These are phyloP conservation scores for Phalacrocorax carbo DNA, from an alignment of 2,113 vertebrate species.

Conservation along the genomic window DNA sequence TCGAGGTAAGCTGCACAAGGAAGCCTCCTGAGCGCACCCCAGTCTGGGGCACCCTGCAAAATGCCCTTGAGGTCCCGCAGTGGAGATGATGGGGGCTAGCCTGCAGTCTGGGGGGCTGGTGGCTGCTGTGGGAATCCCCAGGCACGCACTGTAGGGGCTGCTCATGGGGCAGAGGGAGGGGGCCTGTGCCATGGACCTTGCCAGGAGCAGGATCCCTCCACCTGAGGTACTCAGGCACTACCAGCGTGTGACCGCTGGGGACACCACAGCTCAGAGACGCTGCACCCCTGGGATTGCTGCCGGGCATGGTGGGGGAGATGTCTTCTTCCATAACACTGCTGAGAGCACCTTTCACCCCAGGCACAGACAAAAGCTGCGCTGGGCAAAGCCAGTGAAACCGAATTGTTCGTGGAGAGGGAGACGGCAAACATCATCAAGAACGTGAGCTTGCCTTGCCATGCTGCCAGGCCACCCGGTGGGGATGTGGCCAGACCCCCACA, in stretches of 20 bases:
- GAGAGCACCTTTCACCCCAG: slow-evolving; percentile 49
- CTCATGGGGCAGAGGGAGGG: neutral
- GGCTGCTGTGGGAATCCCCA: neutral
- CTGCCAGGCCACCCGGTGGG: fast-evolving
- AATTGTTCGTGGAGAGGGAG: slow-evolving; percentile 73
- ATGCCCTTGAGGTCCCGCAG: fast-evolving
- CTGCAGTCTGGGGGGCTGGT: neutral
- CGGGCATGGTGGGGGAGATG: neutral
- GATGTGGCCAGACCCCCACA: neutral
- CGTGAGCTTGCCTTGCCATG: slow-evolving; percentile 66
- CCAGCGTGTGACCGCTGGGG: neutral
- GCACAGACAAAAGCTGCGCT: slow-evolving; percentile 38
- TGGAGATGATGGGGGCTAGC: neutral
- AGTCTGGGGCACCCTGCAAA: neutral
- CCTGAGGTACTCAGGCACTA: neutral
- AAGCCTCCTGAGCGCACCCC: neutral
- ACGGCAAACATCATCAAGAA: slow-evolving; percentile 67
- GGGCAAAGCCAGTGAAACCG: slow-evolving; percentile 28
- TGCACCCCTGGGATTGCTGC: neutral
- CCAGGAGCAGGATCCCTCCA: fast-evolving
- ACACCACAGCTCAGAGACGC: neutral
- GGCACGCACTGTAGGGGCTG: neutral
- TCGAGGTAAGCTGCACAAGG: neutral
- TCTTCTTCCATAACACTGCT: neutral
- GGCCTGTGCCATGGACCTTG: neutral